Evolutionary conservation across 1,140 invertebrate species (phyloP), one percentile per base, ranked within the genome.

Genomic region (Bathynomus jamesi): DNA sequence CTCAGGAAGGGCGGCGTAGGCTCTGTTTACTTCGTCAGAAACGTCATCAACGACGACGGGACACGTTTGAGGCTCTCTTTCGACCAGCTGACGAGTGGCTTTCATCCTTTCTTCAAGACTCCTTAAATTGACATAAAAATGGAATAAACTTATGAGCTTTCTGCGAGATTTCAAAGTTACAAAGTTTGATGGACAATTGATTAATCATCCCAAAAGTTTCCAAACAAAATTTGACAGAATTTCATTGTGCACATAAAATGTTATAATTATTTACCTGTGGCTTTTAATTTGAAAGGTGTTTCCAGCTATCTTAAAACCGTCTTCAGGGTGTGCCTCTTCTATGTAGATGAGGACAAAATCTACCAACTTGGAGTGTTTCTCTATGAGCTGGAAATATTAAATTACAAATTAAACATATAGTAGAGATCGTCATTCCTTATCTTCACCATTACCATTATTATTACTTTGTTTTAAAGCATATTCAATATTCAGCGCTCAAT

Each of bases 311-410:
- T 30, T 53, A 66, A 65, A 71, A 31, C 67, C 70, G 32, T 76
- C 74, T 17, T 46, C 66, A 25, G 74, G 74, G 25, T 76, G 74
- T 21, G 71, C 68, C 74, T 76, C 74, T 13, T 74, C 61, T 4
- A 70, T 65, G 67, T 76, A 76, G 31, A 76, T 62, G 29, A 63
- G 13, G 3, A 74, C 64, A 40, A 76, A 76, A 62, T 76, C 74
- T 5, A 71, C 74, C 74, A 76, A 61, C 40, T 65, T 32, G 0
- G 32, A 17, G 67, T 65, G 73, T 4, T 76, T 61, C 24, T 69
- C 71, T 30, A 27, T 66, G 24, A 74, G 17, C 67, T 71, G 67
- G 13, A 64, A 21, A n/a, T n/a, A n/a, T n/a, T n/a, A n/a, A n/a
- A n/a, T n/a, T n/a, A n/a, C n/a, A n/a, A n/a, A n/a, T n/a, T n/a